Percentiles rank a stretch among this genome's conserved stretches.
Evolutionary conservation across 1,140 invertebrate species (phyloP).

Genomic region (Lordiphosa stackelbergi): DNA sequence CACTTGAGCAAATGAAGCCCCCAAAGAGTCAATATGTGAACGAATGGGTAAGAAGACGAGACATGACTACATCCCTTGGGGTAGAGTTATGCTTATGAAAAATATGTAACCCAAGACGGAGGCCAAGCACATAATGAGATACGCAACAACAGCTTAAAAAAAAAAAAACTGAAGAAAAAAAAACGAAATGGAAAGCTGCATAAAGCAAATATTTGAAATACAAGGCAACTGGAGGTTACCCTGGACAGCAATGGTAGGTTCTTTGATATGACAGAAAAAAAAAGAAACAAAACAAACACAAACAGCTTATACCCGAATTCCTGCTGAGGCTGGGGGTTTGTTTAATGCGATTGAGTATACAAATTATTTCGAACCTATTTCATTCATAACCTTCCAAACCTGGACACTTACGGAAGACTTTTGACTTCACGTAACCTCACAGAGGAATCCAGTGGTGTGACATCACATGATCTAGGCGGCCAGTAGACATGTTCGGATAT

Average conservation of each 20-base stretch:
- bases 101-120: constrained; percentile 72
- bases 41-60: constrained; percentile 30
- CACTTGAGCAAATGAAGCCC: constrained; percentile 66
- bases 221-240: constrained; percentile 11
- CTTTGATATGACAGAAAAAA: too few species aligned
- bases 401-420: too few species aligned
- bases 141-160: constrained; percentile 40
- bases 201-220: constrained; percentile 18
- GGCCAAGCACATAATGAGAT: constrained; percentile 67
- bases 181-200: constrained; percentile 59
- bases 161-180: constrained; percentile 19
- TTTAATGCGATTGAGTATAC: too few species aligned
- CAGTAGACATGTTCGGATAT: too few species aligned
- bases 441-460: too few species aligned
- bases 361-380: too few species aligned
- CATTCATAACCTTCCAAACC: too few species aligned
- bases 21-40: constrained; percentile 47
- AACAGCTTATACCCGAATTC: too few species aligned
- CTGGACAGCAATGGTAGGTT: not conserved
- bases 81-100: constrained; percentile 59
- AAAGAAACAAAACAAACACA: too few species aligned
- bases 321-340: too few species aligned
- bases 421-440: too few species aligned
- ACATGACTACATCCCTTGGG: constrained; percentile 22
- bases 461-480: too few species aligned